Evolutionary conservation across 2,888 invertebrate species (phyloP).

Genomic region (Ceratothoa steindachneri): DNA sequence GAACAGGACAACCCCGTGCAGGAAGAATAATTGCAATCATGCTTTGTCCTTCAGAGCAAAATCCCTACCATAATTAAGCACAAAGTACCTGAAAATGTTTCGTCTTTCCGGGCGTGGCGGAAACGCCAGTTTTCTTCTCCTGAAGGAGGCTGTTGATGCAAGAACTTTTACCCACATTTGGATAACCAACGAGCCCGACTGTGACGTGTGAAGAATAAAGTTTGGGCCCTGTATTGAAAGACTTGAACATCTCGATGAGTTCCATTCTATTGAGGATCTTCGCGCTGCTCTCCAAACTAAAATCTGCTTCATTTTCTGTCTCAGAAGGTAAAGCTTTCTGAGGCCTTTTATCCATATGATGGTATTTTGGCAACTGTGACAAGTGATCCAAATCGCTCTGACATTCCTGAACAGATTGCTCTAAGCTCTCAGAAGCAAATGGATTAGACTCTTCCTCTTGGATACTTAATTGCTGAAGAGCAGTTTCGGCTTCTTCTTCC

Average conservation of each 20-base stretch:
- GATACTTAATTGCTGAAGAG: neutral
- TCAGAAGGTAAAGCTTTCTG: slow-evolving; percentile 51
- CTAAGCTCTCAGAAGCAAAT: slow-evolving; percentile 43
- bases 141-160: slow-evolving; percentile 90
- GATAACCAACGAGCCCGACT: slow-evolving; percentile 95
- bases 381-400: slow-evolving; percentile 40
- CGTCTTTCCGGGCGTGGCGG: slow-evolving; percentile 97
- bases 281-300: slow-evolving; percentile 58
- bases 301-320: slow-evolving; percentile 46
- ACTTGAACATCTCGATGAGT: slow-evolving; percentile 68
- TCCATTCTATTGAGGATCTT: slow-evolving; percentile 65
- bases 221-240: slow-evolving; percentile 56
- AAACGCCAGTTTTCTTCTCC: slow-evolving; percentile 76
- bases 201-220: slow-evolving; percentile 60
- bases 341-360: slow-evolving; percentile 52
- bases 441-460: slow-evolving; percentile 48
- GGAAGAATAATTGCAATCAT: neutral
- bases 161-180: slow-evolving; percentile 99
- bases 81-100: slow-evolving; percentile 85
- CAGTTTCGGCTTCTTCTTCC: slow-evolving; percentile 49
- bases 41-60: neutral
- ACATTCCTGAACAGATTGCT: slow-evolving; percentile 28
- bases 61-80: no score
- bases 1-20: neutral
- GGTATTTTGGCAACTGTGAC: slow-evolving; percentile 53